Conservation (phyloP, 2,888 invertebrate species). For the Acleris sparsana region DNA sequence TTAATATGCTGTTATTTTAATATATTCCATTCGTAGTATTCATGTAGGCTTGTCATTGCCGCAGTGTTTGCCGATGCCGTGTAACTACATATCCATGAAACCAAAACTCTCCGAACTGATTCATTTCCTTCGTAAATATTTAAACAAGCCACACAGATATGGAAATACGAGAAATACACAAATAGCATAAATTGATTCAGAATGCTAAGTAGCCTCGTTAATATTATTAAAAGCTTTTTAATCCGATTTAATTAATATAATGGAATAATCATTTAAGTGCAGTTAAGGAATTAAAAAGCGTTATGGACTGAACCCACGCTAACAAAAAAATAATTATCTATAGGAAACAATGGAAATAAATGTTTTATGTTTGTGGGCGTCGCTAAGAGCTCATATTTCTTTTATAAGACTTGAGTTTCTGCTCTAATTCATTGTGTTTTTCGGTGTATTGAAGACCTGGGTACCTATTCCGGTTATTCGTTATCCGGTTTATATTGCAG, state of each 20-base stretch:
- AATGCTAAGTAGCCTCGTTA: background rate
- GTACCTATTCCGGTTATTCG: too few relatives aligned
- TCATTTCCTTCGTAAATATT: too few relatives aligned
- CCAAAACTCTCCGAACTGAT: too few relatives aligned
- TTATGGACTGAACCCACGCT: slow-evolving; percentile 31
- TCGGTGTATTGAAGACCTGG: background rate
- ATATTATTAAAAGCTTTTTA: background rate
- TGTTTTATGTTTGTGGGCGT: slow-evolving; percentile 29
- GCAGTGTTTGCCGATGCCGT: too few relatives aligned
- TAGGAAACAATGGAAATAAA: slow-evolving; percentile 27
- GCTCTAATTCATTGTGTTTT: slow-evolving; percentile 6
- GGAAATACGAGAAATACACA: too few relatives aligned
- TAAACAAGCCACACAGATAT: too few relatives aligned
- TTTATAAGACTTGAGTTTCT: slow-evolving; percentile 23
- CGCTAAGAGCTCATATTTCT: slow-evolving; percentile 27
- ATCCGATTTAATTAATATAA: slow-evolving; percentile 16
- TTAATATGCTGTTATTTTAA: too few relatives aligned
- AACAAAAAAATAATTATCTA: slow-evolving; percentile 15
- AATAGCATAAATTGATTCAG: too few relatives aligned
- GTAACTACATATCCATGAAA: too few relatives aligned
- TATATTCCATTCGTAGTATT: too few relatives aligned
- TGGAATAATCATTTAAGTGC: slow-evolving; percentile 19
- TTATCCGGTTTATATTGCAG: too few relatives aligned
- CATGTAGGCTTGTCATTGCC: too few relatives aligned
- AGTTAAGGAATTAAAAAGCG: slow-evolving; percentile 14